phyloP scores from a whole-genome alignment of 2,113 vertebrate genomes.

The Smithornis capensis region DNA sequence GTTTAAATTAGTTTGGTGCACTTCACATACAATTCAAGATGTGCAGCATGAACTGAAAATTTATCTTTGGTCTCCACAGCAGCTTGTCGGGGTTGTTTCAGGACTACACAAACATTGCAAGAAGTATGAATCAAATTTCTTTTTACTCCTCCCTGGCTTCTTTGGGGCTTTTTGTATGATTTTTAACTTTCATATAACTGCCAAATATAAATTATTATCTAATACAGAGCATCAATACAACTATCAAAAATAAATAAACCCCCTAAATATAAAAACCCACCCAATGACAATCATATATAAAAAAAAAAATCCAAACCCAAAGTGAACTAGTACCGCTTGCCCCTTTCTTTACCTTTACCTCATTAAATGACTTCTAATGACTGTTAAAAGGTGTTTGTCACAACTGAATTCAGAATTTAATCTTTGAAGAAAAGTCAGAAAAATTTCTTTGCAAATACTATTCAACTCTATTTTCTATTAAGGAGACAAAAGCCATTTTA shows the following conservation, averaged over 20 bases:
- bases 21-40: rapidly evolving
- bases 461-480: neutral
- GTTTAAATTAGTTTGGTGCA: neutral
- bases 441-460: neutral
- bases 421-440: neutral
- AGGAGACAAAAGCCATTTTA: neutral
- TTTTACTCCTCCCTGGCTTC: neutral
- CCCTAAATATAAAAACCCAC: neutral
- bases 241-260: neutral
- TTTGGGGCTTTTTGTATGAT: neutral
- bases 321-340: neutral
- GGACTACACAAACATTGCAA: neutral
- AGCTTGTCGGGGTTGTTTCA: neutral
- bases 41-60: neutral
- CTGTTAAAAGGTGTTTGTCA: neutral
- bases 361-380: neutral
- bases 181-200: neutral
- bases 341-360: neutral
- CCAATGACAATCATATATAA: neutral
- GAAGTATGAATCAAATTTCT: neutral
- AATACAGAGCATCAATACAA: neutral
- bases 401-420: neutral
- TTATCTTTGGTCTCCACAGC: neutral
- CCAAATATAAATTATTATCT: neutral
- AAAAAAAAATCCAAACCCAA: neutral